A percentile compares a stretch with the other conserved stretches of the same genome.
Conservation (phyloP, 53 echinoderm and acorn worm species). For the Glandiceps talaboti region DNA sequence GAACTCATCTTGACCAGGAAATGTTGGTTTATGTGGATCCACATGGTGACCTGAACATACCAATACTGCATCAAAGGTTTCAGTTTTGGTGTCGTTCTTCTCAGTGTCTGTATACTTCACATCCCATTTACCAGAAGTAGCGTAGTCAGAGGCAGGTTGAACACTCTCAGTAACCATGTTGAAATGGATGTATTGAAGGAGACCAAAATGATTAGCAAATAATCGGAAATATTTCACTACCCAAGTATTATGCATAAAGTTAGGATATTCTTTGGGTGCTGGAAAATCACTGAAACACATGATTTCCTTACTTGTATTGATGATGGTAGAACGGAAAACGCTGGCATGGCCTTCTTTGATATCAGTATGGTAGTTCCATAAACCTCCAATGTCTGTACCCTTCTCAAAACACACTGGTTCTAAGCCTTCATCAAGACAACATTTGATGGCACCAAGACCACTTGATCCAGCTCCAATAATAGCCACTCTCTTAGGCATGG, state of each 20-base stretch:
- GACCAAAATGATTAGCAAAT: slow-evolving; percentile 65
- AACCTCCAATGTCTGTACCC: slow-evolving; percentile 61
- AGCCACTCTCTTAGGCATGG: slow-evolving; percentile 28
- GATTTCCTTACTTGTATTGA: slow-evolving; percentile 81
- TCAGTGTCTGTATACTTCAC: slow-evolving; percentile 30
- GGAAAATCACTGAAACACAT: slow-evolving; percentile 88
- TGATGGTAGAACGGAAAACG: slow-evolving; percentile 80
- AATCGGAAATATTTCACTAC: slow-evolving; percentile 33
- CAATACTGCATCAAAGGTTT: slow-evolving; percentile 64
- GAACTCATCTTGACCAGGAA: slow-evolving; percentile 58
- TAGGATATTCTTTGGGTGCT: slow-evolving; percentile 67
- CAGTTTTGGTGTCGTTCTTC: slow-evolving; percentile 17
- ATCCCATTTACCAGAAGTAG: slow-evolving; percentile 54
- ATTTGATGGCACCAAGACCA: slow-evolving; percentile 66
- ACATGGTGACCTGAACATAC: slow-evolving; percentile 72
- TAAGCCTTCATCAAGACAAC: slow-evolving; percentile 67
- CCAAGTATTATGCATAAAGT: slow-evolving; percentile 66
- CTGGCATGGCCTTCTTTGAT: slow-evolving; percentile 37
- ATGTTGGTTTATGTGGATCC: slow-evolving; percentile 43
- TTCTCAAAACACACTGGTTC: slow-evolving; percentile 74
- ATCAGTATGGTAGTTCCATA: slow-evolving; percentile 68
- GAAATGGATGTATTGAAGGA: slow-evolving; percentile 44
- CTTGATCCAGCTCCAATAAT: slow-evolving; percentile 79
- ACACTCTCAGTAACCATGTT: slow-evolving; percentile 48
- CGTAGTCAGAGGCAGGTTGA: slow-evolving; percentile 41